These are phyloP conservation scores for Ectemnius continuus DNA, from an alignment of 2,888 invertebrate species.

Conservation along the genomic window DNA sequence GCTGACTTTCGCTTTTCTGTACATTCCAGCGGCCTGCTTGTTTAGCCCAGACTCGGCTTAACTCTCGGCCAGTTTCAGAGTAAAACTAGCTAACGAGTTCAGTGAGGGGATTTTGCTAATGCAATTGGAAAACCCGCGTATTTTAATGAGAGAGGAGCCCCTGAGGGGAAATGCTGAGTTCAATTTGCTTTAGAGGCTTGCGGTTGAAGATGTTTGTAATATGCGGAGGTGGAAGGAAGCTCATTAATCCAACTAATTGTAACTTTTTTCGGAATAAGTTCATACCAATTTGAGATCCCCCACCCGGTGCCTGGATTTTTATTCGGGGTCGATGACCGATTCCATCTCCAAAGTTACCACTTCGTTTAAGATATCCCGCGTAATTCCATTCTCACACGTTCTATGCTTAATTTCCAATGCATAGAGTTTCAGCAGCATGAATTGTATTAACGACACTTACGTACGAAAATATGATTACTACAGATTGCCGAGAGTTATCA, in stretches of 20 bases:
- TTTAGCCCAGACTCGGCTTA: too few relatives aligned
- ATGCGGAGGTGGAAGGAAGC: conserved; percentile 34
- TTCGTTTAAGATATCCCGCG: conserved; percentile 4
- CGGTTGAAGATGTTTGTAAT: conserved; percentile 19
- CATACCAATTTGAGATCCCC: too few relatives aligned
- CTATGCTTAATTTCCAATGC: conserved; percentile 44
- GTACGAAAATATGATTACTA: conserved; percentile 23
- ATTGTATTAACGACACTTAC: conserved; percentile 32
- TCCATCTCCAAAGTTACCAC: conserved; percentile 14
- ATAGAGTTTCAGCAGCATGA: conserved; percentile 59
- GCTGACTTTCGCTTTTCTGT: too few relatives aligned
- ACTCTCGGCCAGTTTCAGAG: too few relatives aligned
- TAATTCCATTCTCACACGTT: conserved; percentile 34
- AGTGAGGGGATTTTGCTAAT: too few relatives aligned
- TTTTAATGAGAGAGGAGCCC: too few relatives aligned
- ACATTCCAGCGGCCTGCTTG: too few relatives aligned
- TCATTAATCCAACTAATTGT: conserved; percentile 22
- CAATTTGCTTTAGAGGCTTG: conserved; percentile 11
- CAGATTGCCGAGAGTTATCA: conserved; percentile 13
- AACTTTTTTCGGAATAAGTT: too few relatives aligned
- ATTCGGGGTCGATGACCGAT: conserved; percentile 4
- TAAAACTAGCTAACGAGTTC: too few relatives aligned
- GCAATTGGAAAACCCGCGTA: too few relatives aligned
- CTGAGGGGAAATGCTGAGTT: not conserved
- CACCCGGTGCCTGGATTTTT: too few relatives aligned